Evolutionary conservation across 2,888 invertebrate genomes (phyloP), one percentile per base, ranked within the genome.

Genomic region (Liodrosophila aerea): DNA sequence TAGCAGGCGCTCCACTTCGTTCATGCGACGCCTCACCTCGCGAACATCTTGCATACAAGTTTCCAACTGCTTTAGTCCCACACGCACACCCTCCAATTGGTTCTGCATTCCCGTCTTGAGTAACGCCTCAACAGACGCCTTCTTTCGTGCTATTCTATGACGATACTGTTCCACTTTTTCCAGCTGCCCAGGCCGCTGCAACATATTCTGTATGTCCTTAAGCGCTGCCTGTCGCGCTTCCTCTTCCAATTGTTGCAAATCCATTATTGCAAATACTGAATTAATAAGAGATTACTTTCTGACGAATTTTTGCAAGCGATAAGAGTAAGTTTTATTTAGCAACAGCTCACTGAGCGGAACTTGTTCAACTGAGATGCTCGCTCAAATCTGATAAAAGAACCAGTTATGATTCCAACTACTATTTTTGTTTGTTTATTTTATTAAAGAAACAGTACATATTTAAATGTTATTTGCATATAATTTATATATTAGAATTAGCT

Each of bases 61-160:
- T 85, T 96, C 94, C 37, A 99, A 91, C 87, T 98, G 96, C 81
- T 95, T 95, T 12, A 99, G 92, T 0, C 99, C 99, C 8, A 96
- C 95, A 76, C 96, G 93, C 0, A 99, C 98, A 0, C 98, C 98
- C 90, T 99, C 99, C 51, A 99, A 91, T 90, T 99, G 98, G 66
- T 98, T 97, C 89, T 99, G 98, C 92, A 99, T 97, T 0, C 98
- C 98, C n/a, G 98, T 98, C 91, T 99, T 98, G 15, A 99, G 78
- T 13, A 89, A 68, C 15, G 89, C 89, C 69, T 90, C 89, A n/a
- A 88, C 87, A 0, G 89, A 89, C 0, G 89, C 89, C 37, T 89
- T 90, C 60, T 90, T 90, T 2, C 90, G 84, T 39, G 89, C 87
- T 8, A 90, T 88, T 22, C 90, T 85, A 70, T 89, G 87, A 5